Base-by-base conservation (phyloP, 2,113 vertebrate genomes). In the Psilopogon haemacephalus region DNA sequence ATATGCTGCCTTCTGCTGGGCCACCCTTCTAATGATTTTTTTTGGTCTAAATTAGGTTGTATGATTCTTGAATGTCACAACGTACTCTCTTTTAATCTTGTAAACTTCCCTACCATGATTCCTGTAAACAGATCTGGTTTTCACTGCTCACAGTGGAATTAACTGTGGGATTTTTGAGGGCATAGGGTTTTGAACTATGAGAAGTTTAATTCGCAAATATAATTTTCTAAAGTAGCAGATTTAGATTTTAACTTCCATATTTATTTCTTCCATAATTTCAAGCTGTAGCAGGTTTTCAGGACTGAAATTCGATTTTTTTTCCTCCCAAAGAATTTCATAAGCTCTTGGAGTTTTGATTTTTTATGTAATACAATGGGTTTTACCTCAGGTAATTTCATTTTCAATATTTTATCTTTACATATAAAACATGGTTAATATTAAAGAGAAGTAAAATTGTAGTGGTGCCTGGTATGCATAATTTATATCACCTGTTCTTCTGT, bases 381-480 rank as follows among this genome's bases (percentile, higher is more conserved):
- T 92, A 93, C 79, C 86, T 89, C 85, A 90, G 73, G 93, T 94
- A 91, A 95, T 96, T 97, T 94, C 30, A 81, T 73, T 96, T 95
- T 96, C 72, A 88, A 77, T 95, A 81, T 91, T 94, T 94, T 88
- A 96, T 94, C 92, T 95, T 95, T 92, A 92, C 46, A 93, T 88
- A 65, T 84, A 89, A 97, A 95, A 93, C 37, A 84, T 30, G 12
- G 82, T 91, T 96, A 90, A 88, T 91, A 91, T 92, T 95, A 95
- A 96, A 93, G 83, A 95, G 83, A 95, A 95, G 79, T 55, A 88
- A 95, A 96, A 95, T 71, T 85, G 35, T 52, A 78, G 63, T 67
- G 80, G 69, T 97, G 86, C 70, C 71, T 89, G 84, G 72, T 79
- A 84, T 96, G 62, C 84, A 89, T 95, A 93, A 93, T 71, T 80